Conservation (phyloP, 2,888 invertebrate species). For the Cryptus armator region DNA sequence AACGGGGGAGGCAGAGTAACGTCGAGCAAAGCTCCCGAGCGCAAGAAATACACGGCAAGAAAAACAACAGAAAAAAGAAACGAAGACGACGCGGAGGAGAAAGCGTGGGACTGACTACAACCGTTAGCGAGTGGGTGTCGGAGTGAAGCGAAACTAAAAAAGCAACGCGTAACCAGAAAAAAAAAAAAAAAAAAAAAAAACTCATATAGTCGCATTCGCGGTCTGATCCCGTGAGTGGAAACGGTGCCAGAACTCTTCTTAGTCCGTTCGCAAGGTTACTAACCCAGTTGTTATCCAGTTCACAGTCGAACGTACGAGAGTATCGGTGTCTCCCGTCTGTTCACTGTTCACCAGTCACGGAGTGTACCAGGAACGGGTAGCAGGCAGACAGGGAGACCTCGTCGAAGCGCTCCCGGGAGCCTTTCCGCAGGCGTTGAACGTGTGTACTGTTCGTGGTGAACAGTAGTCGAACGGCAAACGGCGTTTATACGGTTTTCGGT, state of each 20-base stretch:
- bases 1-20: neutral
- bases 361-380: neutral
- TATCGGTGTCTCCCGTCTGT: slow-evolving; percentile 36
- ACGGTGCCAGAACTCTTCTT: slow-evolving; percentile 29
- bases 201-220: slow-evolving; percentile 40
- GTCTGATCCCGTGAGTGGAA: neutral
- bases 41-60: slow-evolving; percentile 16
- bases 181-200: neutral
- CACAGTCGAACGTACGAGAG: slow-evolving; percentile 41
- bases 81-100: slow-evolving; percentile 28
- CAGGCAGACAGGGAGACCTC: neutral
- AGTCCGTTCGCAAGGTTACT: slow-evolving; percentile 67
- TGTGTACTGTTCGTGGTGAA: neutral
- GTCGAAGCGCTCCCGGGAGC: neutral
- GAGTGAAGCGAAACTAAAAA: neutral
- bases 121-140: slow-evolving; percentile 16
- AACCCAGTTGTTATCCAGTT: slow-evolving; percentile 73
- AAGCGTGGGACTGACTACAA: slow-evolving; percentile 13
- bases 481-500: too few species aligned
- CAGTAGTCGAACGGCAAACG: neutral
- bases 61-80: slow-evolving; percentile 34
- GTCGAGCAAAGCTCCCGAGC: neutral
- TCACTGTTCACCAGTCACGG: slow-evolving; percentile 12
- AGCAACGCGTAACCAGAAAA: neutral
- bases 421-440: slow-evolving; percentile 10